A percentile compares a stretch with the other conserved stretches of the same genome.
Conservation (phyloP, 1,140 invertebrate species). For the Piezodorus guildinii region DNA sequence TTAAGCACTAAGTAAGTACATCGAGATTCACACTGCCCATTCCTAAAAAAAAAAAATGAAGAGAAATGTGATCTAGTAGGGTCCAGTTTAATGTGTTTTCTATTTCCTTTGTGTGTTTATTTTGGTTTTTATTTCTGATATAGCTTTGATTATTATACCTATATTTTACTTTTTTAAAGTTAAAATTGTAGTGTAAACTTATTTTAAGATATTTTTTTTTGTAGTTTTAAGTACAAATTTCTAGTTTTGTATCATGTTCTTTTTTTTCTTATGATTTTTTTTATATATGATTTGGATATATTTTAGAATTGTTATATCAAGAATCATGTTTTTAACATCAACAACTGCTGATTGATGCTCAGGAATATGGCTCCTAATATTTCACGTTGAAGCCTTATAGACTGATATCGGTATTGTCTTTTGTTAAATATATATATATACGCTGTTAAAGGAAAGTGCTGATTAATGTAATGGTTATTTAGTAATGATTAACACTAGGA, state of each 20-base stretch:
- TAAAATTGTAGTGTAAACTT: no score
- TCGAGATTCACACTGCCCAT: constrained; percentile 9
- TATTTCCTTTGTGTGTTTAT: background rate
- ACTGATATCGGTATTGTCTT: constrained; percentile 10
- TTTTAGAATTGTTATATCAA: constrained; percentile 9
- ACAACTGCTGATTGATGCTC: constrained; percentile 10
- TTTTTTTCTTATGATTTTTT: background rate
- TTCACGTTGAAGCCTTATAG: constrained; percentile 7
- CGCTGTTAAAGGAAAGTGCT: no score
- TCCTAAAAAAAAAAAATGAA: background rate
- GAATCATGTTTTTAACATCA: background rate
- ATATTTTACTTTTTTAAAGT: no score
- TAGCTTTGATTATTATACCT: no score
- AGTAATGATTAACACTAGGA: no score
- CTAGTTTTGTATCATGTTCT: background rate
- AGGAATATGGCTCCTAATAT: constrained; percentile 9
- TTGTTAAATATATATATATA: background rate
- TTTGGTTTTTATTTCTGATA: background rate
- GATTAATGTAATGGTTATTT: no score
- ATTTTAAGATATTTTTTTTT: background rate
- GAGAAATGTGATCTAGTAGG: constrained; percentile 12
- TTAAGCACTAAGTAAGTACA: constrained; percentile 9
- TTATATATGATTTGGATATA: no score
- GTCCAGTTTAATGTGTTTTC: constrained; percentile 15
- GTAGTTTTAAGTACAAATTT: background rate